Conservation (phyloP, 1,140 invertebrate genomes). For the Notospermus geniculatus region DNA sequence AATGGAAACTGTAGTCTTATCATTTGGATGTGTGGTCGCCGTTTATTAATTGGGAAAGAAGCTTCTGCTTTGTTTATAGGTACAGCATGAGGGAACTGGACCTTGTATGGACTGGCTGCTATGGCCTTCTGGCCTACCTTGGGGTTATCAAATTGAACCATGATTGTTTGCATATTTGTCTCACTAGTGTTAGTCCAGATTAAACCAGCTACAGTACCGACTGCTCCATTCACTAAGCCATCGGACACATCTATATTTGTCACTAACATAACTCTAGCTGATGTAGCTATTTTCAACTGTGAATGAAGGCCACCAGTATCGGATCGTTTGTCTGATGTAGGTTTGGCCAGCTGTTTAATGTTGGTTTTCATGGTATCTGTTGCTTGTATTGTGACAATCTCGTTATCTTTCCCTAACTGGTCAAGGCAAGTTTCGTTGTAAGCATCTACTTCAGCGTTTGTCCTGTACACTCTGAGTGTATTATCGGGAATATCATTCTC, state of each 20-base stretch:
- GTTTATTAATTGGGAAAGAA: too few relatives aligned
- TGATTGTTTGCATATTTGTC: background rate
- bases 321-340: too few relatives aligned
- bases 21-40: background rate
- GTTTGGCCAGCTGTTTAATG: too few relatives aligned
- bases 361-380: background rate
- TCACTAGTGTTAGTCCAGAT: background rate
- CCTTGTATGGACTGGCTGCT: background rate
- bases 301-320: too few relatives aligned
- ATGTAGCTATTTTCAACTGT: too few relatives aligned
- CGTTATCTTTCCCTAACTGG: background rate
- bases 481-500: background rate
- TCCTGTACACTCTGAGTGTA: background rate
- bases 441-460: background rate
- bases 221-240: too few relatives aligned
- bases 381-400: background rate
- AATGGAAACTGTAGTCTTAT: constrained; percentile 5
- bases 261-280: too few relatives aligned
- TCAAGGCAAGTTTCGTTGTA: background rate
- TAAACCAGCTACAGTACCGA: background rate
- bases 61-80: background rate
- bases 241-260: too few relatives aligned
- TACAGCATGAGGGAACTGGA: background rate
- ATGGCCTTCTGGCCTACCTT: background rate
- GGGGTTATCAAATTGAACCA: background rate